A percentile compares a stretch with the other conserved stretches of the same genome.
Evolutionary conservation across 2,797 vertebrate species (phyloP).

Genomic region (Pipistrellus kuhlii): DNA sequence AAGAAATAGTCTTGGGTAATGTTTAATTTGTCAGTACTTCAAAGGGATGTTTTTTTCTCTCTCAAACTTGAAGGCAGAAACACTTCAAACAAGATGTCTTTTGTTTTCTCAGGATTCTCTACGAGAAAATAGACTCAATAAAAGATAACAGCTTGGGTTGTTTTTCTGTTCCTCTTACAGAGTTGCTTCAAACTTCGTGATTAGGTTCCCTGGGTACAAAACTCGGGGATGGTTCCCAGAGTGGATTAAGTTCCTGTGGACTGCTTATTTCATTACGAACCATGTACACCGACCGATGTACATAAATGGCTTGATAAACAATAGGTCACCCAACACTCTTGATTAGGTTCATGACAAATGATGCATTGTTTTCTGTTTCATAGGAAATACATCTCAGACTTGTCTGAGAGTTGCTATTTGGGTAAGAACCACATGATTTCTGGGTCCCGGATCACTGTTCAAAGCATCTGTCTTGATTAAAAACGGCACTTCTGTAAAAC

Average conservation of each 20-base stretch:
- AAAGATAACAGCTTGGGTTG: slow-evolving; percentile 74
- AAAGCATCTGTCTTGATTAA: slow-evolving; percentile 44
- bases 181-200: slow-evolving; percentile 76
- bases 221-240: slow-evolving; percentile 82
- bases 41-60: slow-evolving; percentile 37
- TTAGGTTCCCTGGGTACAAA: slow-evolving; percentile 81
- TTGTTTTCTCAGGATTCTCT: slow-evolving; percentile 77
- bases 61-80: slow-evolving; percentile 64
- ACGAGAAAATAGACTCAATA: slow-evolving; percentile 70
- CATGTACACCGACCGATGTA: slow-evolving; percentile 62
- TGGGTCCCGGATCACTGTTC: slow-evolving; percentile 31
- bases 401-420: slow-evolving; percentile 67
- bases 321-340: slow-evolving; percentile 33
- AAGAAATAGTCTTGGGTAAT: slow-evolving; percentile 64
- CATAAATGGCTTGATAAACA: slow-evolving; percentile 61
- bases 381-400: slow-evolving; percentile 78
- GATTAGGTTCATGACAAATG: slow-evolving; percentile 8
- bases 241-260: slow-evolving; percentile 82
- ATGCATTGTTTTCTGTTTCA: slow-evolving; percentile 72
- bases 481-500: slow-evolving; percentile 46
- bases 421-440: slow-evolving; percentile 60
- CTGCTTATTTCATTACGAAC: slow-evolving; percentile 73
- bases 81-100: slow-evolving; percentile 72
- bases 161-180: slow-evolving; percentile 74
- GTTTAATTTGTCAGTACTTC: slow-evolving; percentile 76